These are phyloP conservation scores for Malurus cyaneus DNA, from an alignment of 2,113 vertebrate genomes.

Conservation along the genomic window DNA sequence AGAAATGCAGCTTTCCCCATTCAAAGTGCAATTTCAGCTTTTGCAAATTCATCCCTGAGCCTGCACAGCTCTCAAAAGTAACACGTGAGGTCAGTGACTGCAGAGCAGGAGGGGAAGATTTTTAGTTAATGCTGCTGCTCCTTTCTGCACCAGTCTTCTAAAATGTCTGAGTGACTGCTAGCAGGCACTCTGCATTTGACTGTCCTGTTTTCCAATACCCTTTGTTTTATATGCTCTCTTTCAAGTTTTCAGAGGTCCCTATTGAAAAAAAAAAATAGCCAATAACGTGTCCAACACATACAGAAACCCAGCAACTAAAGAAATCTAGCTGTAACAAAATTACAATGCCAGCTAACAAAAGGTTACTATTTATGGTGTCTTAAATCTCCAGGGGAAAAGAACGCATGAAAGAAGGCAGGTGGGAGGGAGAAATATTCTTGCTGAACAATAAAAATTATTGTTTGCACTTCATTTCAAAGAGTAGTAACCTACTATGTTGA, in stretches of 20 bases:
- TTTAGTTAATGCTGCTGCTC: background rate
- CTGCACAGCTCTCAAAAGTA: background rate
- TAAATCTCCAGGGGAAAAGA: background rate
- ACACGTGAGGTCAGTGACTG: accelerated
- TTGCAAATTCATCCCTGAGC: background rate
- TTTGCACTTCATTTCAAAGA: conserved; percentile 6
- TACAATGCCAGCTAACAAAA: background rate
- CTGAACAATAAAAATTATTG: background rate
- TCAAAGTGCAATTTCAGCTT: background rate
- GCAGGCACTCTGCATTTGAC: background rate
- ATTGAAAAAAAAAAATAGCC: background rate
- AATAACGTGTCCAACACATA: background rate
- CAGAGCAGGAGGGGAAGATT: background rate
- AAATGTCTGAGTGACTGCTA: background rate
- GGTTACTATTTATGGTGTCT: background rate
- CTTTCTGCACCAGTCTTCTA: background rate
- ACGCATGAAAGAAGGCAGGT: background rate
- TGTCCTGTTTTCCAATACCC: background rate
- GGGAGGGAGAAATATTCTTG: background rate
- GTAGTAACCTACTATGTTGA: background rate
- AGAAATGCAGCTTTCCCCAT: background rate
- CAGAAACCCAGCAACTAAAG: background rate
- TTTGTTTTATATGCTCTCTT: background rate
- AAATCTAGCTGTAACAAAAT: background rate
- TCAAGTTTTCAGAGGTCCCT: background rate